Base-by-base conservation (phyloP, 1,140 invertebrate species). In the Brachionus calyciflorus region DNA sequence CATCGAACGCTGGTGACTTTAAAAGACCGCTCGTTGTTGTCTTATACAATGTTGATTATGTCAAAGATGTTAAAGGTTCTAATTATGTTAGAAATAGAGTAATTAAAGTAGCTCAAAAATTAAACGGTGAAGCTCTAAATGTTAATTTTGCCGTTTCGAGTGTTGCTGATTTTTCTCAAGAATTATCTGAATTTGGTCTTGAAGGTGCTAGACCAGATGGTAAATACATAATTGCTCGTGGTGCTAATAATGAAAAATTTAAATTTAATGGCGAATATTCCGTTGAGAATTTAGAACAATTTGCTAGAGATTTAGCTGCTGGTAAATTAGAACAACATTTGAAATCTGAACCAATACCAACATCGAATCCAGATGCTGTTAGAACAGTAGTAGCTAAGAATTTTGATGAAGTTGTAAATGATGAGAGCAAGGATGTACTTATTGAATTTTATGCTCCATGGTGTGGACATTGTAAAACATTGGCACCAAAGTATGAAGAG, bases 361-460 rank as follows among this genome's bases (percentile, higher is more conserved):
- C 91, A 65, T 88, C 88, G 48, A 94, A 96, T 79, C 89, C 89
- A 81, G 91, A 89, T 1, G 89, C 90, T 53, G 93, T 97, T 0
- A 94, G 91, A 82, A 84, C 96, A 76, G 94, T 93, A 21, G 96
- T 99, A 14, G 96, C 89, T 19, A 95, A 94, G 85, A 98, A 98
- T 86, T 98, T 98, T 86, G 91, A 98, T 82, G 92, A 98, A 75
- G 87, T 98, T 55, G 93, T 99, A 0, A 91, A 89, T 6, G 91
- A 99, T 82, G 91, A 91, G 79, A 91, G 87, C 28, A 93, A 95
- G 82, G 96, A 99, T 86, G 93, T 93, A 3, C 87, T 99, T 4
- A 90, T 99, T 79, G 95, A 98, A 85, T 98, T 98, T 86, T 98
- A 98, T 86, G 95, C 95, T 37, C 94, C 95, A 0, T 98, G 95